A percentile compares a stretch with the other conserved stretches of the same genome.
phyloP scores from a whole-genome alignment of 2,113 vertebrate genomes.

The Mobula hypostoma region DNA sequence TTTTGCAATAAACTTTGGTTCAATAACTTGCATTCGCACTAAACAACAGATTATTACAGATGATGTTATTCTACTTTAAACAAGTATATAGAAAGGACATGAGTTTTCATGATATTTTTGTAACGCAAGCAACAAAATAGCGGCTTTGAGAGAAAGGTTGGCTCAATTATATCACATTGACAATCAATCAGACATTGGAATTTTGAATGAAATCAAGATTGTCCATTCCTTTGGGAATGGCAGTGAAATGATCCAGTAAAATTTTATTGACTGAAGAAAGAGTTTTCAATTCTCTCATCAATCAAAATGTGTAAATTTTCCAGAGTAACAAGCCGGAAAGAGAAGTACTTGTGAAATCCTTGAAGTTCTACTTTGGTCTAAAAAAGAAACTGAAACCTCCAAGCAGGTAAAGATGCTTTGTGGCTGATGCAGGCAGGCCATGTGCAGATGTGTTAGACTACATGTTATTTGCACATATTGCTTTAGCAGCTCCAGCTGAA shows the following conservation, averaged over 20 bases:
- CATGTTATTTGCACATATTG: not conserved
- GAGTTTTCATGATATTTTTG: not conserved
- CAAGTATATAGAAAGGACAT: not conserved
- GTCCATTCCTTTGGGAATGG: not conserved
- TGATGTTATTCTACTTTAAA: not conserved
- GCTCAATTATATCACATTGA: not conserved
- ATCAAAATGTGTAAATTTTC: constrained; percentile 40
- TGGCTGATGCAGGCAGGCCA: not conserved
- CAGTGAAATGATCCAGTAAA: not conserved
- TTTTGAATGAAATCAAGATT: not conserved
- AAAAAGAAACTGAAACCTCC: constrained; percentile 85
- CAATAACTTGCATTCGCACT: not conserved
- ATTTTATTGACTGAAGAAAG: constrained; percentile 52
- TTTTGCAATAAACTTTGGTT: not conserved
- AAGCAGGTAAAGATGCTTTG: constrained; percentile 61
- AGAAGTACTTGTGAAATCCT: constrained; percentile 61
- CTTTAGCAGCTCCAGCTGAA: not conserved
- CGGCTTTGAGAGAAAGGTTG: not conserved
- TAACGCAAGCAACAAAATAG: not conserved
- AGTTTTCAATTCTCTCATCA: constrained; percentile 44
- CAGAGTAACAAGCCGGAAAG: constrained; percentile 84
- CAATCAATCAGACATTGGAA: not conserved
- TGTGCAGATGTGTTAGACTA: not conserved
- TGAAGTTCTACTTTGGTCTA: constrained; percentile 84
- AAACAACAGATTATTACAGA: not conserved